Conservation (phyloP, 2,888 invertebrate species). For the Dione juno region DNA sequence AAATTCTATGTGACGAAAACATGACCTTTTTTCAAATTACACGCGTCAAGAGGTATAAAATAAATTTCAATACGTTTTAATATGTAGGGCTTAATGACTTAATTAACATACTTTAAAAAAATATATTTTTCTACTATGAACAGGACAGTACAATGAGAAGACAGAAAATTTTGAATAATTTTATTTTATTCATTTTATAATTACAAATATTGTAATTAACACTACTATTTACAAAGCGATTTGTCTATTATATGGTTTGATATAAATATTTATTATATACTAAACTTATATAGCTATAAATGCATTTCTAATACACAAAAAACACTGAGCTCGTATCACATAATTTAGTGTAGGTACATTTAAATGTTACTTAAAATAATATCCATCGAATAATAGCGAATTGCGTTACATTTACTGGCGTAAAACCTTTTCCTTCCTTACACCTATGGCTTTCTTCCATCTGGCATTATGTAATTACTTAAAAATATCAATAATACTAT, state of each 20-base stretch:
- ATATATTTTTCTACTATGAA: neutral
- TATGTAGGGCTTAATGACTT: too few relatives aligned
- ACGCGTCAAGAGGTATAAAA: too few relatives aligned
- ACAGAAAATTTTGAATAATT: slow-evolving; percentile 44
- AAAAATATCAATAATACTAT: slow-evolving; percentile 42
- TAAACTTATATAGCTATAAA: slow-evolving; percentile 66
- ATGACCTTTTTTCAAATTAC: too few relatives aligned
- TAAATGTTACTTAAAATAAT: slow-evolving; percentile 46
- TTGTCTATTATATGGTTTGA: slow-evolving; percentile 65
- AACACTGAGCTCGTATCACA: slow-evolving; percentile 75
- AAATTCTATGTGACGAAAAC: too few relatives aligned
- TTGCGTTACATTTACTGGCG: slow-evolving; percentile 39
- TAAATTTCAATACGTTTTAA: too few relatives aligned
- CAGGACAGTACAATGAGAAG: neutral
- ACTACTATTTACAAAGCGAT: slow-evolving; percentile 77
- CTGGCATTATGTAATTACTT: slow-evolving; percentile 60
- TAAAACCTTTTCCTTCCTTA: slow-evolving; percentile 44
- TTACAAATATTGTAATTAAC: slow-evolving; percentile 78
- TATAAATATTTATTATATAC: slow-evolving; percentile 66
- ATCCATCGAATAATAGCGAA: slow-evolving; percentile 30
- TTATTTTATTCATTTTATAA: slow-evolving; percentile 67
- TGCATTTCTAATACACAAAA: slow-evolving; percentile 73
- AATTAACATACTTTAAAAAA: too few relatives aligned
- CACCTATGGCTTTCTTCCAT: slow-evolving; percentile 60
- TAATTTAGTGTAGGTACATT: slow-evolving; percentile 74